Conservation (phyloP, 2,113 vertebrate genomes). For the Trichomycterus rosablanca region DNA sequence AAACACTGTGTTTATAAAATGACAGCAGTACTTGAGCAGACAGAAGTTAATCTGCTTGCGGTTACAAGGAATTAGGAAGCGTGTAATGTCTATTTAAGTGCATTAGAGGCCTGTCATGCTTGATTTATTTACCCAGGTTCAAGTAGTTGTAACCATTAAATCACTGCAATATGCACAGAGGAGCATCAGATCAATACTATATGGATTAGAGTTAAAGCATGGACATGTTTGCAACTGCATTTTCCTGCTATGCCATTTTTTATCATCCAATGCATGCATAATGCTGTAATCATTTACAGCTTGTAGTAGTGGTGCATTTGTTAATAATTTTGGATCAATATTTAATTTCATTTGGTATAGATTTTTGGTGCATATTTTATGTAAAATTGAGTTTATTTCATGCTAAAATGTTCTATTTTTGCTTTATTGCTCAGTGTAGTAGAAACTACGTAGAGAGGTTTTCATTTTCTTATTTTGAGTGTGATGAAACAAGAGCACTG, state of each 20-base stretch:
- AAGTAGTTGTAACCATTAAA: not conserved
- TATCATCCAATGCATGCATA: slow-evolving; percentile 1
- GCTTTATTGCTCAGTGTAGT: too few relatives aligned
- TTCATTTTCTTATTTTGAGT: too few relatives aligned
- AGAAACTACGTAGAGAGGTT: too few relatives aligned
- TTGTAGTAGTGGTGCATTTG: not conserved
- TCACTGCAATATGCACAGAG: not conserved
- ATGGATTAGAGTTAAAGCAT: slow-evolving; percentile 3
- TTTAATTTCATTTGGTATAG: not conserved
- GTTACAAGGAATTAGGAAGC: not conserved
- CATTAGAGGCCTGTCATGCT: not conserved
- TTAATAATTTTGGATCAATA: not conserved
- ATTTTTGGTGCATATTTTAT: not conserved
- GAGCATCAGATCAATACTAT: slow-evolving; percentile 8
- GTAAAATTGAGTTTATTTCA: not conserved
- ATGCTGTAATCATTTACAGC: not conserved
- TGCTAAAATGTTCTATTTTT: not conserved
- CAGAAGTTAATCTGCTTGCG: not conserved
- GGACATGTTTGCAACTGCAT: not conserved
- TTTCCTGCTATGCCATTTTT: not conserved
- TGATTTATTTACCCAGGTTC: slow-evolving; percentile 2
- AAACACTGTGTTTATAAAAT: not conserved
- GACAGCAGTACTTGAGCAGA: not conserved
- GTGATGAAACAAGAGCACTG: too few relatives aligned
- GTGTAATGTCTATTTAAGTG: not conserved